Conservation (phyloP, 2,797 vertebrate genomes). For the Pristis pectinata region DNA sequence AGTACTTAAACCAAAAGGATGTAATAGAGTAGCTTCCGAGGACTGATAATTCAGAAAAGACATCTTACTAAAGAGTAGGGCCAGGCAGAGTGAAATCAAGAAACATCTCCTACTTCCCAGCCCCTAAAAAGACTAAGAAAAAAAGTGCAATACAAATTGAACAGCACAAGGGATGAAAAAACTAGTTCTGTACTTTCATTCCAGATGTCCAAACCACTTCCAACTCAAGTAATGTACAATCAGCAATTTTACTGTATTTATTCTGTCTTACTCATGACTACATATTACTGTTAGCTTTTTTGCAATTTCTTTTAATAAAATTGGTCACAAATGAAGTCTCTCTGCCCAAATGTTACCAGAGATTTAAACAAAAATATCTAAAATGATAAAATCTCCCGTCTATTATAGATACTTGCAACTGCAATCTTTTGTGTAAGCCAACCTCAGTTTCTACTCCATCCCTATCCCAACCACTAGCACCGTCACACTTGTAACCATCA, state of each 20-base stretch:
- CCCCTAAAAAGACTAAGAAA: not conserved
- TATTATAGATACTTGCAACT: not conserved
- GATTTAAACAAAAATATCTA: not conserved
- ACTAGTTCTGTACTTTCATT: not conserved
- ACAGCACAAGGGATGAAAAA: not conserved
- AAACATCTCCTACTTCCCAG: not conserved
- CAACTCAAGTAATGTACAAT: not conserved
- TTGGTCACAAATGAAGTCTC: not conserved
- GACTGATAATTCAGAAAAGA: not conserved
- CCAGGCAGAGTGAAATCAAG: not conserved
- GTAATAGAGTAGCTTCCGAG: not conserved
- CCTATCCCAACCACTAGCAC: too few species aligned
- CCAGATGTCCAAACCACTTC: not conserved
- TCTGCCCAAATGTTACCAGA: not conserved
- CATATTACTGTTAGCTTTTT: not conserved
- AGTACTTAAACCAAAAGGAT: not conserved
- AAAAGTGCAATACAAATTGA: not conserved
- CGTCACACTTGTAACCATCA: not conserved
- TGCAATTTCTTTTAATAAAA: too few species aligned
- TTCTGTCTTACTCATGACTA: not conserved
- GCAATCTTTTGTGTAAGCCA: not conserved
- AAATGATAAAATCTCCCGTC: not conserved
- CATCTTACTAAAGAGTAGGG: not conserved
- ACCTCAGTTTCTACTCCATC: not conserved
- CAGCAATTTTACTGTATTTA: not conserved